A percentile compares a stretch with the other conserved stretches of the same genome.
phyloP scores from a whole-genome alignment of 2,113 vertebrate species.

The Ophthalmolycus amberensis region DNA sequence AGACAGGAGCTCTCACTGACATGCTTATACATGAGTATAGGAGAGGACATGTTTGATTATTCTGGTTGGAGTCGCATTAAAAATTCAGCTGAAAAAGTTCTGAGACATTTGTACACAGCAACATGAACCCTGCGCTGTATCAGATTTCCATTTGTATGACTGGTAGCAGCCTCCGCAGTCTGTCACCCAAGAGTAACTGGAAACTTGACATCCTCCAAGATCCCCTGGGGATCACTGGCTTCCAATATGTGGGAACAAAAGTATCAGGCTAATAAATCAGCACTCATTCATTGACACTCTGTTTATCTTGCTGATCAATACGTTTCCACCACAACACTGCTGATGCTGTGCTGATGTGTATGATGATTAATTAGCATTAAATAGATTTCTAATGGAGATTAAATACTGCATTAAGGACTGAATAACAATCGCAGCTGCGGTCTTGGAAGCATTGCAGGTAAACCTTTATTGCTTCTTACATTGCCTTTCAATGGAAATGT shows the following conservation, averaged over 20 bases:
- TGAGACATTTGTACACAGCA: constrained; percentile 17
- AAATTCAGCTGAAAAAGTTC: constrained; percentile 46
- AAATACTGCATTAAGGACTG: constrained; percentile 56
- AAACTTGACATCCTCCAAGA: constrained; percentile 15
- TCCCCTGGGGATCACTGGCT: constrained; percentile 17
- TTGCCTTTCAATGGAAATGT: constrained; percentile 10
- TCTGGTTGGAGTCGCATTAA: constrained; percentile 41
- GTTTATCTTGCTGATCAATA: constrained; percentile 67
- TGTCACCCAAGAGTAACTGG: constrained; percentile 23
- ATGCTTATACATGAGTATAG: constrained; percentile 32
- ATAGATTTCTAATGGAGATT: constrained; percentile 69
- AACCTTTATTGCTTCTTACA: constrained; percentile 11
- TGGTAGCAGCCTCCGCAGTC: background rate
- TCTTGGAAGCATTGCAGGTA: constrained; percentile 1
- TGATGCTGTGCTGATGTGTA: constrained; percentile 39
- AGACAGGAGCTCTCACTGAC: constrained; percentile 46
- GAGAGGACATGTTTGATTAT: constrained; percentile 48
- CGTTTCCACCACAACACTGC: constrained; percentile 32
- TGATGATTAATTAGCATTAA: constrained; percentile 64
- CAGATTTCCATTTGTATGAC: constrained; percentile 59
- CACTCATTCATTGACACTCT: constrained; percentile 38
- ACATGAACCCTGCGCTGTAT: constrained; percentile 36
- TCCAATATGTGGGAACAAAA: background rate
- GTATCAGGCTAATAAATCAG: constrained; percentile 52
- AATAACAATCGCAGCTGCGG: constrained; percentile 51